phyloP scores from a whole-genome alignment of 2,888 invertebrate species.

The Himalopsyche japonica region DNA sequence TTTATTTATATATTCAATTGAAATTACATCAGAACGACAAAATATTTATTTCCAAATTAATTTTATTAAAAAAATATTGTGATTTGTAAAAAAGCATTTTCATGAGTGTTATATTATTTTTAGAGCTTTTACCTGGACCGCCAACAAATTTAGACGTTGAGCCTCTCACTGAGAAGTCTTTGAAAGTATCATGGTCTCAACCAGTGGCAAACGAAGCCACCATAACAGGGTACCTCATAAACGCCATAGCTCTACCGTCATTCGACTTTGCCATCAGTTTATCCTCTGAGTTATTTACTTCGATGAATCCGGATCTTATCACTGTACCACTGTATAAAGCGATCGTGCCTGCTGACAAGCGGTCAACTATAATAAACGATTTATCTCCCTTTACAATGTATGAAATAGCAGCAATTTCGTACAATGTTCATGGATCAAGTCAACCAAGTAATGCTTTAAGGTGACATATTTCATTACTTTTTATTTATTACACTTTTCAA shows the following conservation, averaged over 20 bases:
- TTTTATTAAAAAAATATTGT: too few species aligned
- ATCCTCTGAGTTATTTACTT: slow-evolving; percentile 50
- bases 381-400: slow-evolving; percentile 82
- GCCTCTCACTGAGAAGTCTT: slow-evolving; percentile 70
- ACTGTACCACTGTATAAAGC: slow-evolving; percentile 46
- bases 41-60: too few species aligned
- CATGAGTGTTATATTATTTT: slow-evolving; percentile 36
- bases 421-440: slow-evolving; percentile 75
- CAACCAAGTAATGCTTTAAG: slow-evolving; percentile 75
- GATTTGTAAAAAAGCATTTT: neutral
- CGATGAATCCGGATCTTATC: slow-evolving; percentile 50
- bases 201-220: slow-evolving; percentile 68
- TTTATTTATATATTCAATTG: too few species aligned
- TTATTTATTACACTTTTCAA: too few species aligned
- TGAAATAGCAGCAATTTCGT: slow-evolving; percentile 73
- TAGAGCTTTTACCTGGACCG: slow-evolving; percentile 75
- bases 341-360: slow-evolving; percentile 63
- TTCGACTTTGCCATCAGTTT: slow-evolving; percentile 58
- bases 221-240: slow-evolving; percentile 71
- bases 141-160: slow-evolving; percentile 75
- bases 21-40: too few species aligned
- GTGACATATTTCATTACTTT: slow-evolving; percentile 39
- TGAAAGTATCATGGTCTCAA: slow-evolving; percentile 72
- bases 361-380: slow-evolving; percentile 63
- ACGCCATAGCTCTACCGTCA: slow-evolving; percentile 70